A percentile compares a stretch with the other conserved stretches of the same genome.
Evolutionary conservation across 64 coral and sea anemone species (phyloP).

Genomic region (Actinia tenebrosa): DNA sequence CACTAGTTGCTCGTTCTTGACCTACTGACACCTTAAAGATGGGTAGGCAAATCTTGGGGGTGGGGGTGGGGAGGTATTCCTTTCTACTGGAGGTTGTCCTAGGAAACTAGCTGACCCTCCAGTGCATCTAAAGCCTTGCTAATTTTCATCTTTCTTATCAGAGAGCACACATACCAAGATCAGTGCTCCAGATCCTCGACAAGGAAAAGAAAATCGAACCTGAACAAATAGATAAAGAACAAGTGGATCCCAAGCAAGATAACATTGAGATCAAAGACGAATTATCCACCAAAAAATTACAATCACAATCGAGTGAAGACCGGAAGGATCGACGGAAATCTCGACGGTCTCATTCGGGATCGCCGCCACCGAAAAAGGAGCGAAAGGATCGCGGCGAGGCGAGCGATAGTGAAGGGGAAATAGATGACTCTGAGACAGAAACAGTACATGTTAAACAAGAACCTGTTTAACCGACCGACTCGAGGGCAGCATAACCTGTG

Average conservation of each 20-base stretch:
- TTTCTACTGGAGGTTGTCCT: too few species aligned
- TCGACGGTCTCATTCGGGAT: constrained; percentile 80
- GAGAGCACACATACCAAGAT: constrained; percentile 91
- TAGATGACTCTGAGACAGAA: constrained; percentile 25
- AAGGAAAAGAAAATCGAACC: constrained; percentile 83
- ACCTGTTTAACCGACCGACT: not conserved
- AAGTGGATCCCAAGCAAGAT: constrained; percentile 76
- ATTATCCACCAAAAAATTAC: constrained; percentile 58
- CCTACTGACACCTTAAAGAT: not conserved
- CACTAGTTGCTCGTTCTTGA: not conserved
- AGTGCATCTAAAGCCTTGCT: too few species aligned
- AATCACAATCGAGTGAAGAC: constrained; percentile 52
- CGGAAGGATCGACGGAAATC: constrained; percentile 66
- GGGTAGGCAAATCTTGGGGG: too few species aligned
- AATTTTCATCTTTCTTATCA: not conserved
- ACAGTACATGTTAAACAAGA: constrained; percentile 5
- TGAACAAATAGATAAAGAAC: constrained; percentile 68
- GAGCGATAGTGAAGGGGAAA: constrained; percentile 76
- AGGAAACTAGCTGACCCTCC: too few species aligned
- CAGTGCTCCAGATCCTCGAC: constrained; percentile 83
- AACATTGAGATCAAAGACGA: constrained; percentile 45
- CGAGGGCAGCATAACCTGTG: not conserved
- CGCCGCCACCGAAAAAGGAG: constrained; percentile 54
- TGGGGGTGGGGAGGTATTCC: too few species aligned
- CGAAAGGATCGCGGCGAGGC: constrained; percentile 50